A percentile compares a stretch with the other conserved stretches of the same genome.
phyloP scores from a whole-genome alignment of 2,797 vertebrate species.

The Amniataba percoides region DNA sequence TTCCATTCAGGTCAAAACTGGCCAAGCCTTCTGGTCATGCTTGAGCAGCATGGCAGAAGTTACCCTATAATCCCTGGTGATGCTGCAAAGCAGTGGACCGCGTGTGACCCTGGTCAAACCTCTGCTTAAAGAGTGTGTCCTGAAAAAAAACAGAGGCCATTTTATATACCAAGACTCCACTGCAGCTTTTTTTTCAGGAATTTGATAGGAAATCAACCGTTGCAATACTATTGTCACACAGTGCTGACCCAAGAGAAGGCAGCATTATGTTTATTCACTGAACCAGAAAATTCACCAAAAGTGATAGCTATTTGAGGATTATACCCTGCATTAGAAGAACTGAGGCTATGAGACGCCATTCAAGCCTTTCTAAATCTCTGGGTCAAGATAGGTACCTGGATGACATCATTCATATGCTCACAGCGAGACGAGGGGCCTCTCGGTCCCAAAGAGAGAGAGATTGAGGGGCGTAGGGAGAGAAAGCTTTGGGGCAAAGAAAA shows the following conservation, averaged over 20 bases:
- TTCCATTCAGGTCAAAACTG: constrained; percentile 71
- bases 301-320: constrained; percentile 55
- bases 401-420: constrained; percentile 67
- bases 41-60: constrained; percentile 74
- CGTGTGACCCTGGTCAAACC: constrained; percentile 61
- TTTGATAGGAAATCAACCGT: constrained; percentile 35
- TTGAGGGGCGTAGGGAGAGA: constrained; percentile 36
- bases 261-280: constrained; percentile 39
- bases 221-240: constrained; percentile 31
- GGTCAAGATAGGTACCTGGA: constrained; percentile 70
- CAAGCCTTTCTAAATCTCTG: constrained; percentile 53
- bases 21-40: constrained; percentile 73
- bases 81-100: constrained; percentile 60
- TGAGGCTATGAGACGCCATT: constrained; percentile 43
- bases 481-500: constrained; percentile 51
- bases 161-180: constrained; percentile 10
- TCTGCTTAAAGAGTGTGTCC: constrained; percentile 29
- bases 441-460: constrained; percentile 42
- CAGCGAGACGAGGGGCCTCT: constrained; percentile 62
- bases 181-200: constrained; percentile 28
- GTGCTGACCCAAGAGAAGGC: constrained; percentile 19
- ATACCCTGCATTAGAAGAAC: constrained; percentile 33
- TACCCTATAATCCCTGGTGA: constrained; percentile 74
- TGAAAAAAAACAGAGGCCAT: neutral
- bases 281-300: constrained; percentile 57